phyloP scores from a whole-genome alignment of 2,797 vertebrate species.

The Echeneis naucrates region DNA sequence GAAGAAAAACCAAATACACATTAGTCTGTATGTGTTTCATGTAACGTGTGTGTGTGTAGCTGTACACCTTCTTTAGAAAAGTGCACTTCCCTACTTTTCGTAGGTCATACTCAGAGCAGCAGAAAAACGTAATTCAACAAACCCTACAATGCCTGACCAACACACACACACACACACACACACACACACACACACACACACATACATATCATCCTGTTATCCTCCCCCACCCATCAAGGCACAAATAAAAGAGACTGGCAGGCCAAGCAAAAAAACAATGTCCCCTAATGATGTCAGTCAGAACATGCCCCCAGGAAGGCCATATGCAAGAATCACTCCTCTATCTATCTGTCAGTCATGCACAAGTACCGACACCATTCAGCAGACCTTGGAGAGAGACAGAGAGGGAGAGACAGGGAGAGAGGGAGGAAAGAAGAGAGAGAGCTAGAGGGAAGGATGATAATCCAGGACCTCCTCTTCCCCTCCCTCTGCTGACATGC shows the following conservation, averaged over 20 bases:
- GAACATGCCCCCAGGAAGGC: slow-evolving; percentile 82
- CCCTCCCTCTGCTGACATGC: slow-evolving; percentile 93
- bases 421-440: slow-evolving; percentile 39
- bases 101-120: slow-evolving; percentile 30
- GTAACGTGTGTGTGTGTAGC: not conserved
- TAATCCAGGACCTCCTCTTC: slow-evolving; percentile 75
- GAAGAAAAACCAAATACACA: slow-evolving; percentile 75
- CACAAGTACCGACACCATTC: slow-evolving; percentile 79
- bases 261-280: slow-evolving; percentile 81
- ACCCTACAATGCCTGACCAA: slow-evolving; percentile 2
- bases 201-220: slow-evolving; percentile 56
- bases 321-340: slow-evolving; percentile 70
- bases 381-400: slow-evolving; percentile 66
- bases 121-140: slow-evolving; percentile 26
- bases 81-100: not conserved
- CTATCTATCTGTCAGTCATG: slow-evolving; percentile 81
- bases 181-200: slow-evolving; percentile 4
- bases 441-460: slow-evolving; percentile 65
- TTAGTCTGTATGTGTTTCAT: slow-evolving; percentile 32
- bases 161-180: slow-evolving; percentile 8
- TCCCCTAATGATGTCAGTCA: slow-evolving; percentile 76
- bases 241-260: slow-evolving; percentile 78
- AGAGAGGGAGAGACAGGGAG: slow-evolving; percentile 27
- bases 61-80: slow-evolving; percentile 8
- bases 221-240: slow-evolving; percentile 84